Base-by-base conservation (phyloP, 2,888 invertebrate genomes). In the Apamea monoglypha region DNA sequence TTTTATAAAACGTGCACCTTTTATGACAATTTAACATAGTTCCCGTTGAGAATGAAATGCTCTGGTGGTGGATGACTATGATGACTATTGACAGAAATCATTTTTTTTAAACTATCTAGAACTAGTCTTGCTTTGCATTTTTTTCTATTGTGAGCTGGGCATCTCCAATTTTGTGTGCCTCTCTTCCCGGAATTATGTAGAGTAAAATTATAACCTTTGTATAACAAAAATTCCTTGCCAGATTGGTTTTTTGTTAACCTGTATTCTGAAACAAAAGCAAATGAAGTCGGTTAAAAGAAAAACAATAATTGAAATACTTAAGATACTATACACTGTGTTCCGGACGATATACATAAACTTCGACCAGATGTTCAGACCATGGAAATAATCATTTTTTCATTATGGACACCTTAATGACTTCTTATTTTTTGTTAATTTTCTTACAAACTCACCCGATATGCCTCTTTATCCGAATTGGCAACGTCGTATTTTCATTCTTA, bases 81-180 rank as follows among this genome's bases (percentile, higher is more conserved):
- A 1, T 16, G 5, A 21, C 0, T 2, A n/a, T 70, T 78, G 6
- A 40, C 73, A 25, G 61, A 72, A 59, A 63, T 47, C 21, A 84
- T 74, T 1, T 21, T 44, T 29, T 59, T 74, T n/a, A 6, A 6
- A 63, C 6, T 63, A 12, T 73, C 63, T 29, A 84, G 32, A 1
- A 82, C n/a, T 2, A 85, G 5, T 73, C 71, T 74, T 10, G 84
- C 78, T 53, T n/a, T 76, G 64, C 87, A 86, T 16, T 70, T 74
- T n/a, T 73, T 76, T 1, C 76, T 81, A 12, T 50, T 40, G 32
- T 84, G 78, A 0, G 75, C 64, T 4, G 84, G 76, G 16, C 87
- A 86, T 10, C 76, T 74, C 87, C 81, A 86, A n/a, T 44, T 67
- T 32, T 74, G 44, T 29, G 36, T 44, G 12, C 75, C 74, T 36